Conservation (phyloP, 2,113 vertebrate genomes). For the Eurystomus gularis region DNA sequence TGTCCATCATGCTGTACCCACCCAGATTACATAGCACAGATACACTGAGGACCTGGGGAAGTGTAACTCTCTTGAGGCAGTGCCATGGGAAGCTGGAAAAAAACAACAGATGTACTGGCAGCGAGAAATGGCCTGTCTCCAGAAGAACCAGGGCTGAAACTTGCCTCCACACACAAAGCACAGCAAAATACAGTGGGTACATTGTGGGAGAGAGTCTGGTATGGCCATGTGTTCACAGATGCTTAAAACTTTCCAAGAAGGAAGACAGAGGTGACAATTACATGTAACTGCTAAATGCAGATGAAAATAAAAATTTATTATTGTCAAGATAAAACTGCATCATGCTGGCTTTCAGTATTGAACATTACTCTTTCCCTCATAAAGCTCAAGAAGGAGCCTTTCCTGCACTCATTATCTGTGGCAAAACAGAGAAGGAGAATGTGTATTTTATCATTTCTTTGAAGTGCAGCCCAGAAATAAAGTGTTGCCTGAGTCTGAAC, state of each 20-base stretch:
- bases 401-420: not conserved
- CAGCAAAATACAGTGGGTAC: accelerated
- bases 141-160: not conserved
- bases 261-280: not conserved
- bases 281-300: not conserved
- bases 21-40: not conserved
- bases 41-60: not conserved
- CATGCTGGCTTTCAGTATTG: not conserved
- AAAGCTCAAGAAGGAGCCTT: not conserved
- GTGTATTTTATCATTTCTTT: not conserved
- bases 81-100: not conserved
- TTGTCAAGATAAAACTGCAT: not conserved
- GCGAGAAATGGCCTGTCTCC: not conserved
- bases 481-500: slow-evolving; percentile 19
- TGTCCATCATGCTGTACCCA: not conserved
- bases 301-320: not conserved
- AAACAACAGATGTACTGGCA: not conserved
- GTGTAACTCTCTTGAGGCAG: not conserved
- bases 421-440: slow-evolving; percentile 1
- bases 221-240: not conserved
- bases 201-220: not conserved
- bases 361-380: not conserved
- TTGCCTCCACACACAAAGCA: not conserved
- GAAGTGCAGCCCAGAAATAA: slow-evolving; percentile 30
- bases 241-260: not conserved